Evolutionary conservation across 2,888 invertebrate species (phyloP).

Genomic region (Pristionchus entomophagus): DNA sequence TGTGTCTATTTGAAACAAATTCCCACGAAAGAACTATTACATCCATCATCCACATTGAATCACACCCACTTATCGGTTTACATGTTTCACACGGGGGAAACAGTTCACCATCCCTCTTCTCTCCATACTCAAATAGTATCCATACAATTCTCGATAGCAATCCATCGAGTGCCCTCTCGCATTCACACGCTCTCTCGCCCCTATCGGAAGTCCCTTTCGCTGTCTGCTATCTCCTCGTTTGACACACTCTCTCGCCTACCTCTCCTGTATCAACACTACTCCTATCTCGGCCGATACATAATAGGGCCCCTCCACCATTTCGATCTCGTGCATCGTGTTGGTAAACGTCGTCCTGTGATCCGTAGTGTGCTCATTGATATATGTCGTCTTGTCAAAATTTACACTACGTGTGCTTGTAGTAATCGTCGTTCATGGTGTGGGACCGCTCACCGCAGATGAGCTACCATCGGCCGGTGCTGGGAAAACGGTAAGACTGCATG

Average conservation of each 20-base stretch:
- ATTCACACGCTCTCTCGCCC: conserved; percentile 1
- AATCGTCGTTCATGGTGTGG: conserved; percentile 29
- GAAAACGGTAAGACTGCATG: not conserved
- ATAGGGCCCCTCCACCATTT: conserved; percentile 10
- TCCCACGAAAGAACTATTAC: too few relatives aligned
- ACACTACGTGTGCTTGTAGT: conserved; percentile 14
- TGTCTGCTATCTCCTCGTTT: not conserved
- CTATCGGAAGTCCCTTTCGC: conserved; percentile 17
- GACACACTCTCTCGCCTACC: not conserved
- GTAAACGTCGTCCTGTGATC: conserved; percentile 29
- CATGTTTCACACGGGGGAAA: too few relatives aligned
- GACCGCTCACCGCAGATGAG: conserved; percentile 35
- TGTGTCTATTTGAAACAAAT: too few relatives aligned
- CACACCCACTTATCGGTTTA: not conserved
- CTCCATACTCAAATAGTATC: conserved; percentile 38
- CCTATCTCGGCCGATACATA: conserved; percentile 27
- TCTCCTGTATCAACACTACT: conserved; percentile 34
- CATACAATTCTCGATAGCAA: conserved; percentile 23
- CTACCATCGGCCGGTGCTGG: not conserved
- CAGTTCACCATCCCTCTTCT: not conserved
- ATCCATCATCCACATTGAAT: not conserved
- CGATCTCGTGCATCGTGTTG: conserved; percentile 23
- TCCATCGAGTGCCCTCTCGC: not conserved
- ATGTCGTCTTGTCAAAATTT: conserved; percentile 8
- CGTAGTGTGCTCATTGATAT: not conserved